These are phyloP conservation scores for Melanocharis versteri DNA, from an alignment of 2,113 vertebrate species.

Conservation along the genomic window DNA sequence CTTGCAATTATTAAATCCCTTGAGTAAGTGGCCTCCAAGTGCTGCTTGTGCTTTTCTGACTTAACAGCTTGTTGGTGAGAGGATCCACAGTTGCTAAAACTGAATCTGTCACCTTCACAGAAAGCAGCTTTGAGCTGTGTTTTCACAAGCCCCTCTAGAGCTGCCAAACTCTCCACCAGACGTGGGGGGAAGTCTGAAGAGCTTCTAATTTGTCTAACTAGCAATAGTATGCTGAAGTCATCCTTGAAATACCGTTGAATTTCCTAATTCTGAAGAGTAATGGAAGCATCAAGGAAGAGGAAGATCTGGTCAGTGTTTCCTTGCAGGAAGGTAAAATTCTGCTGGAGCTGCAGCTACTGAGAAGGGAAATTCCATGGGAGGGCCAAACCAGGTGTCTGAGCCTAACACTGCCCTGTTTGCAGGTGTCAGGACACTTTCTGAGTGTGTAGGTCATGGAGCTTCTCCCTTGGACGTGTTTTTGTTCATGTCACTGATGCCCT, in stretches of 20 bases:
- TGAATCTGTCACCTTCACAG: neutral
- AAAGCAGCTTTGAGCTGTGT: neutral
- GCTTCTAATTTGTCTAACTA: neutral
- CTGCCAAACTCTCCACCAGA: neutral
- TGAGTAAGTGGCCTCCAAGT: neutral
- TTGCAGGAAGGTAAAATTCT: neutral
- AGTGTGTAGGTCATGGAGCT: neutral
- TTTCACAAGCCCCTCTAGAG: neutral
- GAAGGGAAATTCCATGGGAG: neutral
- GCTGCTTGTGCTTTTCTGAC: neutral
- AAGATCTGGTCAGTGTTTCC: neutral
- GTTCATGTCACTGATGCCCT: neutral
- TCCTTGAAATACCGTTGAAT: neutral
- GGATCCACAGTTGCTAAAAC: neutral
- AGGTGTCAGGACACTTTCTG: neutral
- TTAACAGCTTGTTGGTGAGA: neutral
- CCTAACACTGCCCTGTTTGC: neutral
- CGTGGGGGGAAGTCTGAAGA: neutral
- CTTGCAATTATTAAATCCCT: neutral
- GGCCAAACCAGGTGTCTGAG: neutral
- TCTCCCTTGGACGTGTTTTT: neutral
- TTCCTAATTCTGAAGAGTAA: neutral
- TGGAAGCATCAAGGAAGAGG: neutral
- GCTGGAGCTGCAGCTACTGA: neutral
- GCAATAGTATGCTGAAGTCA: neutral